These are phyloP conservation scores for Sweltsa coloradensis DNA, from an alignment of 1,140 invertebrate genomes.

Conservation along the genomic window DNA sequence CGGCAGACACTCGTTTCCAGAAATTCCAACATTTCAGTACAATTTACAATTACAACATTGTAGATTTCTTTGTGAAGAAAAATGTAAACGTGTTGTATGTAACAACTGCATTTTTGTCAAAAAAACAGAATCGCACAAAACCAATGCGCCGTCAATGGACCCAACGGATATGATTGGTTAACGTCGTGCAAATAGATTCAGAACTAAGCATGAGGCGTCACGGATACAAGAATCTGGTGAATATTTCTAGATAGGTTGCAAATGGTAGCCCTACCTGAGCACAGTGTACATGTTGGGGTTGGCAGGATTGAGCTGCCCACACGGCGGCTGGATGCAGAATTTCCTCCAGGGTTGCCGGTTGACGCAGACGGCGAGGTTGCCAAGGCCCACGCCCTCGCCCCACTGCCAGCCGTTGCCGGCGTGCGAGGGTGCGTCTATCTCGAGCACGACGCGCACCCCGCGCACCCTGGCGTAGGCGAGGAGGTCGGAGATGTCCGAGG, in stretches of 20 bases:
- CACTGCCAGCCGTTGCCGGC: conserved; percentile 71
- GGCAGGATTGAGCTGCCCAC: conserved; percentile 71
- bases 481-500: conserved; percentile 20
- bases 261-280: no score
- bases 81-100: no score
- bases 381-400: conserved; percentile 50
- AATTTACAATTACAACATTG: no score
- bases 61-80: no score
- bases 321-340: conserved; percentile 70
- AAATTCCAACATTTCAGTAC: no score
- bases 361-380: conserved; percentile 58
- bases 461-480: conserved; percentile 48
- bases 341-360: conserved; percentile 59
- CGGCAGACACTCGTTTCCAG: no score
- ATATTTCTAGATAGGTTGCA: no score
- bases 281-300: conserved; percentile 61
- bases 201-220: not conserved
- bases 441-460: conserved; percentile 63
- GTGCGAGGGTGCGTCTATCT: conserved; percentile 77
- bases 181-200: no score
- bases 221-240: not conserved
- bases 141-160: no score
- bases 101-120: no score
- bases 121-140: no score
- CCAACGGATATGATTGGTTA: no score